Percentiles rank a stretch among this genome's conserved stretches.
Conservation (phyloP, 2,113 vertebrate species). For the Todiramphus saurophagus region DNA sequence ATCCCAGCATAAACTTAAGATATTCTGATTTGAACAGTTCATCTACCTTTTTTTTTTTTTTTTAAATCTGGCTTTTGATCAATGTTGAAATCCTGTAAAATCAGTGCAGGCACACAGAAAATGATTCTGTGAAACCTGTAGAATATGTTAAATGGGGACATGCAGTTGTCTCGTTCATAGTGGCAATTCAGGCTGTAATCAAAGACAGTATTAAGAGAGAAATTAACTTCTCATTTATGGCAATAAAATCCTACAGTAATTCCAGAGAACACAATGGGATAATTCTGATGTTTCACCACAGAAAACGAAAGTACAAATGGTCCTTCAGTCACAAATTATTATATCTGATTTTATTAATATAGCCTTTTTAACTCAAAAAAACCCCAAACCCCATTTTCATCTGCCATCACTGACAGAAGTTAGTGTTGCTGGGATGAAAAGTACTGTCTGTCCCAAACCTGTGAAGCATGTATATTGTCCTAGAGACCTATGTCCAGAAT, state of each 20-base stretch:
- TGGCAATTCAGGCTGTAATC: slow-evolving; percentile 5
- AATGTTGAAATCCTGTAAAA: background rate
- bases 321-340: slow-evolving; percentile 29
- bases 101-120: background rate
- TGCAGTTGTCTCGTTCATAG: background rate
- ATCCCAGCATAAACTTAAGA: background rate
- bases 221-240: background rate
- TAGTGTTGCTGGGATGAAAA: background rate
- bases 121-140: background rate
- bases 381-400: background rate
- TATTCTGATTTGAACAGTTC: background rate
- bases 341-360: slow-evolving; percentile 20
- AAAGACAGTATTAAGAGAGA: slow-evolving; percentile 23
- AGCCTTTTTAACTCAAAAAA: slow-evolving; percentile 10
- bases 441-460: background rate
- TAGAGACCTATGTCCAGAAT: background rate
- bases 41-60: background rate
- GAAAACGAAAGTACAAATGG: slow-evolving; percentile 17
- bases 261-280: slow-evolving; percentile 11
- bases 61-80: background rate
- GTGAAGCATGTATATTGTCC: background rate
- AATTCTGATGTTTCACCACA: slow-evolving; percentile 7
- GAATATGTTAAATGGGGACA: background rate
- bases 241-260: slow-evolving; percentile 22
- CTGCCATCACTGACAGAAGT: background rate